Evolutionary conservation across 2,797 vertebrate species (phyloP), one percentile per base, ranked within the genome.

Genomic region (Merluccius polli): DNA sequence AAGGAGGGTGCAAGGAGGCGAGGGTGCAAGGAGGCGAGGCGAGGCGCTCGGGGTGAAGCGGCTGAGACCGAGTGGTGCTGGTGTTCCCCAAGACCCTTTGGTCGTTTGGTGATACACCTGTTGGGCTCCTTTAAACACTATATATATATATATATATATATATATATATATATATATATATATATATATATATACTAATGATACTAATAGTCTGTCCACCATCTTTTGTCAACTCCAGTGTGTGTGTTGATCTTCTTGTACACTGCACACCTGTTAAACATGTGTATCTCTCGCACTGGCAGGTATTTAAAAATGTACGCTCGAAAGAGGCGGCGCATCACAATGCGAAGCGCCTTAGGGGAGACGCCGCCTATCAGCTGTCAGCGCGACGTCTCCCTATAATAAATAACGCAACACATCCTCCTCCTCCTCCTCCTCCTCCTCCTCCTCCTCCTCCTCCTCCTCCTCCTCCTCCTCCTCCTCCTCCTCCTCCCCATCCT

Each of bases 11-110:
- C n/a, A n/a, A n/a, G n/a, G n/a, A n/a, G n/a, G n/a, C n/a, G n/a
- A n/a, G n/a, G n/a, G n/a, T n/a, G n/a, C n/a, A n/a, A n/a, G 89
- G 78, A 84, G n/a, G 70, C 83, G 81, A 71, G 78, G 73, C 44
- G 80, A 79, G 82, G 1, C 24, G 10, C 12, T 27, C 59, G 27
- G 59, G 80, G 71, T 33, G 71, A 77, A 80, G 85, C 83, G 77
- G 80, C 79, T 82, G 86, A 86, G 59, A 65, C 59, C 12, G 59
- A 82, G 82, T 81, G 76, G 6, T 3, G 44, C 52, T 82, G 65
- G 87, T 83, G 82, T 85, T 85, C 82, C 83, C 84, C 78, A 78
- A 85, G 86, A 88, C 87, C 86, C 80, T 85, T 88, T 3, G 33
- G 87, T 86, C 84, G 81, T 84, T 59, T 52, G 74, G 84, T 76